These are phyloP conservation scores for Phaetusa simplex DNA, from an alignment of 2,113 vertebrate species.

Conservation along the genomic window DNA sequence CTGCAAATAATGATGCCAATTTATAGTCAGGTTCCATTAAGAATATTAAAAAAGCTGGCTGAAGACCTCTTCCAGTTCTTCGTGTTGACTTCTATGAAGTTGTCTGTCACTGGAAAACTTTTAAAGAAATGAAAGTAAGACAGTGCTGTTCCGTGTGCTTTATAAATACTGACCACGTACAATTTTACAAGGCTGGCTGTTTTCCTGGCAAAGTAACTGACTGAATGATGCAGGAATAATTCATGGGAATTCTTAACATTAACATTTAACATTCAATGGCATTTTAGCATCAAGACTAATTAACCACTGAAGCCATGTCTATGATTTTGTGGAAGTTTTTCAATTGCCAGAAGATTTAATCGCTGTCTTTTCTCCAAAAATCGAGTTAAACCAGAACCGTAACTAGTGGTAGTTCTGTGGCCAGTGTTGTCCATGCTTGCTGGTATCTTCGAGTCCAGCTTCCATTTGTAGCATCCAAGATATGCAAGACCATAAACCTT, in stretches of 20 bases:
- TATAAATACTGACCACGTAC: neutral
- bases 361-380: neutral
- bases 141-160: neutral
- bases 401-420: neutral
- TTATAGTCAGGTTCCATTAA: neutral
- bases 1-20: neutral
- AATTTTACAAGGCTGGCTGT: neutral
- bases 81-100: neutral
- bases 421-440: neutral
- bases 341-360: neutral
- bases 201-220: neutral
- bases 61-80: neutral
- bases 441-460: neutral
- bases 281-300: neutral
- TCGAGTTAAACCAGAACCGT: neutral
- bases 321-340: neutral
- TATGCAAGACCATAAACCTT: neutral
- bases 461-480: neutral
- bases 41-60: neutral
- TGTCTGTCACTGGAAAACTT: neutral
- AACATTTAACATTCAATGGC: neutral
- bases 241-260: neutral
- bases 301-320: neutral
- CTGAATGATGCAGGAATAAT: neutral
- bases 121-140: neutral